These are phyloP conservation scores for Lycocorax pyrrhopterus DNA, from an alignment of 2,113 vertebrate genomes.

Conservation along the genomic window DNA sequence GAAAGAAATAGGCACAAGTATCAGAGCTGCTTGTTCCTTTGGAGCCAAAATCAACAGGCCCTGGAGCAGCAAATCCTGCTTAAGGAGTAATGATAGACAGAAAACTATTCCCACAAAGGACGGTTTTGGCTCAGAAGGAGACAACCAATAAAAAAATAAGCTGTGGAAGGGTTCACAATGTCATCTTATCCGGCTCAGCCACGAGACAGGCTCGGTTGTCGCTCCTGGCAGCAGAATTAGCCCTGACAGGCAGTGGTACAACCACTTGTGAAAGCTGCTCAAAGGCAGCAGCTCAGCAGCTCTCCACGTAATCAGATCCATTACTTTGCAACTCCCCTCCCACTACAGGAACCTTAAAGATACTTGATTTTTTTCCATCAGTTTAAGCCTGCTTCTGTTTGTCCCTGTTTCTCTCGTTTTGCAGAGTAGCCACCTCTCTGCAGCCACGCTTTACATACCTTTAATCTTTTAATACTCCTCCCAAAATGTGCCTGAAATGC, in stretches of 20 bases:
- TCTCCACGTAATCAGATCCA: neutral
- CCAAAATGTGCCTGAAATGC: neutral
- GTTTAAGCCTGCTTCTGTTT: neutral
- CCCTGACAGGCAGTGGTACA: neutral
- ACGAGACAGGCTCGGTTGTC: neutral
- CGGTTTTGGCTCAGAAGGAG: neutral
- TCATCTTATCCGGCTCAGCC: neutral
- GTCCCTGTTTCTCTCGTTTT: neutral
- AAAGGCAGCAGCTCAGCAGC: neutral
- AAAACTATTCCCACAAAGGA: neutral
- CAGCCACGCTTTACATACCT: neutral
- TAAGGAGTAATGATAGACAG: neutral
- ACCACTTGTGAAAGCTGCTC: neutral
- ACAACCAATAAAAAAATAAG: neutral
- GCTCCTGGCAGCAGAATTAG: neutral
- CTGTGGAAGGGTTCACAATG: neutral
- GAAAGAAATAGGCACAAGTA: neutral
- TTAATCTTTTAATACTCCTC: neutral
- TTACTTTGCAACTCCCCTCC: neutral
- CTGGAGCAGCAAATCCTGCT: neutral
- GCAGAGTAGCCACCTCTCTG: neutral
- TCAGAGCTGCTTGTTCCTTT: neutral
- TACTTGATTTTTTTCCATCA: neutral
- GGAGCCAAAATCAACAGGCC: neutral
- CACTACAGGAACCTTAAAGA: neutral